Conservation (phyloP, 2,888 invertebrate species). For the Zeuzera pyrina region DNA sequence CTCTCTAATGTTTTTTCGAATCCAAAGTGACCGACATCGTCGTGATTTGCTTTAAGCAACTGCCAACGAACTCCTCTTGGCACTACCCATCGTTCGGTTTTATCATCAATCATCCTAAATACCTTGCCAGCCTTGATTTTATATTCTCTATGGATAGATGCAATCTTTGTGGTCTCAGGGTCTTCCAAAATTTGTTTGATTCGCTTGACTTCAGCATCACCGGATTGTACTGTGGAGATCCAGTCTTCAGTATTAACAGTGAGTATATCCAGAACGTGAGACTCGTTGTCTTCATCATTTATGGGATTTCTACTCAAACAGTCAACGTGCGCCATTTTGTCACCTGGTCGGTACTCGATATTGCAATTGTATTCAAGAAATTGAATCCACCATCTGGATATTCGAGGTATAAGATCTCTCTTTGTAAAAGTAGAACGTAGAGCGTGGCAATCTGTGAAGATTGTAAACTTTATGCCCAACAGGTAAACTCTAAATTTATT, state of each 20-base stretch:
- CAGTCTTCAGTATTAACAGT: too few relatives aligned
- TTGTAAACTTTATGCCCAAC: slow-evolving; percentile 18
- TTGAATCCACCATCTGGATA: slow-evolving; percentile 29
- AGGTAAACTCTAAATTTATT: slow-evolving; percentile 28
- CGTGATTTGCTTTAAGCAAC: slow-evolving; percentile 17
- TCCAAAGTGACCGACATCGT: slow-evolving; percentile 19
- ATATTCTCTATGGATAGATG: too few relatives aligned
- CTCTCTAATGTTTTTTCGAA: slow-evolving; percentile 18
- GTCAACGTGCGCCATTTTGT: slow-evolving; percentile 27
- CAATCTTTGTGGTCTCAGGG: too few relatives aligned
- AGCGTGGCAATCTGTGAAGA: slow-evolving; percentile 31
- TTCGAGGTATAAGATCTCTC: slow-evolving; percentile 22
- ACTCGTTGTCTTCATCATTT: too few relatives aligned
- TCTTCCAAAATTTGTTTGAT: too few relatives aligned
- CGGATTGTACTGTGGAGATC: too few relatives aligned
- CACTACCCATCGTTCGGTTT: slow-evolving; percentile 16
- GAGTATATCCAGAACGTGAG: too few relatives aligned
- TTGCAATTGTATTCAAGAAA: slow-evolving; percentile 25
- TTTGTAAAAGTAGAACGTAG: slow-evolving; percentile 23
- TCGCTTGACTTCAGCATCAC: too few relatives aligned
- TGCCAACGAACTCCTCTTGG: slow-evolving; percentile 19
- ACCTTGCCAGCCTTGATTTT: slow-evolving; percentile 12
- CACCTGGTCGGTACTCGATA: slow-evolving; percentile 17
- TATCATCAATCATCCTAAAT: slow-evolving; percentile 9
- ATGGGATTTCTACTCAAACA: too few relatives aligned